Evolutionary conservation across 2,113 vertebrate species (phyloP), one percentile per base, ranked within the genome.

Genomic region (Tonatia bakeri): DNA sequence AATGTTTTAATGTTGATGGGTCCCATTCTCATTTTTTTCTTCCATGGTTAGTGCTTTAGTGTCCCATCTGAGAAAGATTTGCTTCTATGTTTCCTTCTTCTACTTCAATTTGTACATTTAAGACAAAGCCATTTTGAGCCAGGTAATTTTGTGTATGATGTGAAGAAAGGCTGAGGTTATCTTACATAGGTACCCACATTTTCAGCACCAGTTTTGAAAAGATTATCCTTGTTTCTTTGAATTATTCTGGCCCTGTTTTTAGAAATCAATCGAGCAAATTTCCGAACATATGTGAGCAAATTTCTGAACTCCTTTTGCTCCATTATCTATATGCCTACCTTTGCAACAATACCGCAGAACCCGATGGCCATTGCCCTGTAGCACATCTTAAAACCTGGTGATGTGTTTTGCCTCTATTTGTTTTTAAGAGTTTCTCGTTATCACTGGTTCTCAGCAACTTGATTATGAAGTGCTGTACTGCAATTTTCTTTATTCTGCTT

Each of bases 1-100:
- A 96, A 65, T 59, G 13, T 83, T 91, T 97, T 54, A 33, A 31
- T 77, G 90, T 93, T 77, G 24, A 65, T 86, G 38, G 79, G 52
- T 28, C 8, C 24, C 12, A 16, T 47, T 38, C 33, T 73, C 7
- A 4, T 20, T 93, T 87, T 59, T 59, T 90, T 87, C 47, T 61
- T 69, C 56, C 69, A 0, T 50, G 17, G 3, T 52, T 88, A 69
- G 8, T 81, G 13, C 26, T 91, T 93, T 70, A 91, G 61, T 64
- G 36, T 22, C 36, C 31, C 40, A 11, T 11, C 56, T 38, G 69
- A 84, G 61, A 45, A 77, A 69, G n/a, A 75, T 31, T 61, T 45
- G 9, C 5, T 69, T 84, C 15, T 43, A 3, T 87, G 45, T 54
- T 92, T 92, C 87, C 31, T 87, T 86, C 26, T 80, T 95, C 33